Base-by-base conservation (phyloP, 2,113 vertebrate genomes). In the Martes martes region DNA sequence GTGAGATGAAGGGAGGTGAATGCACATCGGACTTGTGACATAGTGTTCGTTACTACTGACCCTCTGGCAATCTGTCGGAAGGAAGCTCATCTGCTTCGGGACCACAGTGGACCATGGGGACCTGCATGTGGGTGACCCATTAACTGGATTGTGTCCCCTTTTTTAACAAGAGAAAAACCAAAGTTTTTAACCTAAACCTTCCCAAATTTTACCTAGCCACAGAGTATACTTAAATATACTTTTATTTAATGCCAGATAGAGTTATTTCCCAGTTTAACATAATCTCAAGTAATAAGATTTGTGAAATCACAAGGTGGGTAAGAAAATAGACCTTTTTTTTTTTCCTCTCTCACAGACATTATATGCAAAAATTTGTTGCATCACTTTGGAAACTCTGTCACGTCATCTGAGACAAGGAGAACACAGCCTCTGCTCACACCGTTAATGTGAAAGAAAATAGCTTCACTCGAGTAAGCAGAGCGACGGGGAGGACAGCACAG, bases 401-500 rank as follows among this genome's bases (percentile, higher is more conserved):
- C 28, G 24, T 82, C 39, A 28, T 87, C 14, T 19, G 13, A 59
- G 6, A 5, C 33, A 78, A 18, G 11, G 19, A 73, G 15, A 18
- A 67, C 1, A 36, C 9, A 52, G 18, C 80, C n/a, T 93, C 31
- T 76, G 15, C 5, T 71, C 50, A 14, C 9, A 50, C 0, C 15
- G 0, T 10, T 50, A 55, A 4, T 33, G 61, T 59, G 7, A 55
- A 33, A 6, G 73, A 45, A 85, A 74, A 39, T 11, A 76, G 7
- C 18, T 26, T 78, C n/a, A 13, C 24, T 52, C 39, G 3, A 11
- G 13, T 15, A 50, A 74, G 26, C 65, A 71, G 33, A 65, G 23
- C 1, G 14, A 36, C 21, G 0, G 13, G 19, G 14, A 85, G 42
- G 26, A 24, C 0, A 15, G 19, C 13, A 21, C 1, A 85, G 16